phyloP scores from a whole-genome alignment of 2,113 vertebrate species.

The Dasypus novemcinctus region DNA sequence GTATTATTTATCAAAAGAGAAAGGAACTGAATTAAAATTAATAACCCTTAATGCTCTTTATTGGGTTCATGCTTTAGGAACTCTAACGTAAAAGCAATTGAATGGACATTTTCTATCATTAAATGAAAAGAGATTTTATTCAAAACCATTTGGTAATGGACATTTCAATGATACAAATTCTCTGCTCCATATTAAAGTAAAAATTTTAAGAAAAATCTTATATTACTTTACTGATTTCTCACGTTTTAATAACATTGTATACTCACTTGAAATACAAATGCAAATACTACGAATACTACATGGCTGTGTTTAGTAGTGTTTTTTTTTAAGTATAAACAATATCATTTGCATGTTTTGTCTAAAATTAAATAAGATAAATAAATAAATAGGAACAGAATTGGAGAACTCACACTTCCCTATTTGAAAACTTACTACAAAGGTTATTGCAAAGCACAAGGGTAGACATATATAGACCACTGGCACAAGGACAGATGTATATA shows the following conservation, averaged over 20 bases:
- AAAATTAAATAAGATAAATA: not conserved
- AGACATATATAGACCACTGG: no score
- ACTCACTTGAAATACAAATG: not conserved
- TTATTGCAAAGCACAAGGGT: no score
- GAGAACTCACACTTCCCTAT: no score
- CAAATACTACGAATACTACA: not conserved
- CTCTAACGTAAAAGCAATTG: constrained; percentile 48
- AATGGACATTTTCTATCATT: constrained; percentile 56
- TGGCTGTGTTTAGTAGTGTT: not conserved
- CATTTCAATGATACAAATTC: constrained; percentile 47
- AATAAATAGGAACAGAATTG: no score
- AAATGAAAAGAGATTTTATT: not conserved
- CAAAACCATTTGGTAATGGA: constrained; percentile 44
- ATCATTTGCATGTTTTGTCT: not conserved
- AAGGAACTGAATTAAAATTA: constrained; percentile 72
- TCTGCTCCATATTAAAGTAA: constrained; percentile 13
- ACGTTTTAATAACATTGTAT: no score
- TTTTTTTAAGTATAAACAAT: not conserved
- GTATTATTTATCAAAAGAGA: constrained; percentile 76
- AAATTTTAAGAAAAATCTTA: constrained; percentile 48
- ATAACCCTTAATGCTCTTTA: constrained; percentile 70
- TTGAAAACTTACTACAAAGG: no score
- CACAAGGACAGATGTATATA: no score
- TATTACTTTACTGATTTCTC: constrained; percentile 69
- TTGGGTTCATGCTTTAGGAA: constrained; percentile 64